Base-by-base conservation (phyloP, 2,113 vertebrate species). In the Smithornis capensis region DNA sequence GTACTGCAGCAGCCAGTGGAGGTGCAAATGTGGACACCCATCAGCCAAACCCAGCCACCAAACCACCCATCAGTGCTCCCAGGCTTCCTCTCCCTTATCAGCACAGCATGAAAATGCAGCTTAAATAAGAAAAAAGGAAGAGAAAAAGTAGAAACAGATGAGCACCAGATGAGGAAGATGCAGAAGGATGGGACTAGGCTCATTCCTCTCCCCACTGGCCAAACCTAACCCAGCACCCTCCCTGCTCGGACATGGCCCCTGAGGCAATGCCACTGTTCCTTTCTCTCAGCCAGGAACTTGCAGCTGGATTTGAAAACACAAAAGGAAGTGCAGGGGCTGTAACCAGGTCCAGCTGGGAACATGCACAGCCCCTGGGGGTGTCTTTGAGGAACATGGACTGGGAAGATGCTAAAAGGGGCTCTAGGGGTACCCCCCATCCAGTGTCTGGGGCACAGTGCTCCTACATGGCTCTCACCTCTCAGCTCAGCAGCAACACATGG, bases 361-460 rank as follows among this genome's bases (percentile, higher is more conserved):
- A 14, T 2, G 11, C 56, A 60, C 31, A 59, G 38, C 31, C 56
- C 74, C 29, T 4, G 45, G 5, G 35, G 59, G 28, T 25, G 10
- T n/a, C 25, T 67, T 40, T 65, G 44, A 42, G 44, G 23, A 8
- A 29, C 1, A 1, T 0, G 1, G 1, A 2, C 38, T 19, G 68
- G 37, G 35, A 63, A 63, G 50, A 14, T 22, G 49, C 69, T 19
- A 33, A 56, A 27, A 74, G 13, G 57, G 42, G 35, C 16, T 40
- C 42, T 4, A 4, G 47, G 25, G 37, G 2, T 55, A 44, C 16
- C 15, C 13, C 29, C 2, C 5, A 56, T 14, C 15, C 3, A 0
- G 4, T 18, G 37, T n/a, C 29, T 2, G 16, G 25, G 40, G 24
- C n/a, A 4, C 3, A 1, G 28, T 7, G 16, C 21, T 18, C 27